These are phyloP conservation scores for Chaitophorus viminalis DNA, from an alignment of 2,888 invertebrate species.

Conservation along the genomic window DNA sequence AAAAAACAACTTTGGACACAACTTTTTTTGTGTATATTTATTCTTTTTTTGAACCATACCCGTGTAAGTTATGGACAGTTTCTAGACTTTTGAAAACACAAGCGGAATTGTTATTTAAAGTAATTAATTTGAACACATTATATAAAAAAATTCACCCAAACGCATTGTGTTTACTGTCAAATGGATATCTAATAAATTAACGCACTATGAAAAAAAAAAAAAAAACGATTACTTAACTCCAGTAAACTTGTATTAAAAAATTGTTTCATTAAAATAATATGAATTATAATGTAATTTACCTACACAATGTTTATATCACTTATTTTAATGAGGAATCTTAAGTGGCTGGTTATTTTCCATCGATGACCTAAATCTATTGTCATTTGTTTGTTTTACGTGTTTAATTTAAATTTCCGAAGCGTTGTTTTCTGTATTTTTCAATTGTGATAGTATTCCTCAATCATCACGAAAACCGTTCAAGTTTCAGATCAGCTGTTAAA, in stretches of 20 bases:
- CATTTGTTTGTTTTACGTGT: no score
- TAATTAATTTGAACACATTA: slow-evolving; percentile 23
- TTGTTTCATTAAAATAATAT: neutral
- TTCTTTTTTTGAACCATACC: neutral
- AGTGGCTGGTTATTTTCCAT: no score
- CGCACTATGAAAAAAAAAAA: neutral
- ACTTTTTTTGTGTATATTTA: neutral
- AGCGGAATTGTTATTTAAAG: neutral
- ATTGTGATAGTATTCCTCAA: no score
- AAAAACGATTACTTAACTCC: neutral
- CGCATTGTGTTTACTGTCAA: neutral
- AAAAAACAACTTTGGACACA: neutral
- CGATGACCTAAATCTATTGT: no score
- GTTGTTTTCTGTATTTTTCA: no score
- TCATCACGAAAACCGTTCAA: no score
- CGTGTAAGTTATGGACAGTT: slow-evolving; percentile 23
- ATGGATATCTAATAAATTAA: neutral
- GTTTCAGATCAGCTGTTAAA: no score
- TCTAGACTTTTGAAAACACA: neutral
- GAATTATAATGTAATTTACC: no score
- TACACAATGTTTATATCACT: no score
- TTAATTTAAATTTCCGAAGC: no score
- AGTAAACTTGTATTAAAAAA: neutral
- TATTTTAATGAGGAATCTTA: no score
- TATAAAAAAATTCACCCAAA: slow-evolving; percentile 2